Base-by-base conservation (phyloP, 2,888 invertebrate genomes). In the Megaustenia siamemsis region DNA sequence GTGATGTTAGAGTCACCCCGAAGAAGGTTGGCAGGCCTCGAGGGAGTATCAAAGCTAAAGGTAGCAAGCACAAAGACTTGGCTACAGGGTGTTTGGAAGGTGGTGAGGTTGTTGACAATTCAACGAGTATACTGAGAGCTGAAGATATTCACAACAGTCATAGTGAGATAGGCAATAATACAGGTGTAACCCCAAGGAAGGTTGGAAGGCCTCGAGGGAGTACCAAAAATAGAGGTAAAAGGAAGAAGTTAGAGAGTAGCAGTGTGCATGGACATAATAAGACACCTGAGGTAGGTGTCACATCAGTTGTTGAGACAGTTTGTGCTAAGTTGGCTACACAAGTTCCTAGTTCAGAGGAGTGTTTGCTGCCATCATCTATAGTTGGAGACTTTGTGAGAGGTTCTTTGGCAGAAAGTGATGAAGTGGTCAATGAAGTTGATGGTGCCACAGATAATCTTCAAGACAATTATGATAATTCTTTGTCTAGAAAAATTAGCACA, bases 1-100 rank as follows among this genome's bases (percentile, higher is more conserved):
- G n/a, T n/a, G n/a, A n/a, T n/a, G n/a, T n/a, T n/a, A n/a, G 1
- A 15, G 10, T 63, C 32, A 63, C 15, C 4, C 63, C 63, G 15
- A 63, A 63, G 32, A 63, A 63, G 32, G 63, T 63, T 63, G 63
- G 1, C 28, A 63, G 63, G 21, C 12, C 63, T 12, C 28, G 63
- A 32, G 63, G 63, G 32, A 63, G 63, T 32, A 28, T 32, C 0
- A 63, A 63, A 63, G 32, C 32, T 32, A 32, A 15, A 0, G 15
- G 12, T 15, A 63, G 63, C 63, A 63, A 28, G 63, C 63, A 12
- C 1, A 10, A 6, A 32, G 12, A 28, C 28, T 73, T 73, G 32
- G 73, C 73, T 40, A 73, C 76, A 32, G 76, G 60, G 35, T 77
- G 32, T 15, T 56, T 77, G 12, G 18, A 3, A 5, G 77, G 60